Base-by-base conservation (phyloP, 2,888 invertebrate species). In the Phorcus lineatus region DNA sequence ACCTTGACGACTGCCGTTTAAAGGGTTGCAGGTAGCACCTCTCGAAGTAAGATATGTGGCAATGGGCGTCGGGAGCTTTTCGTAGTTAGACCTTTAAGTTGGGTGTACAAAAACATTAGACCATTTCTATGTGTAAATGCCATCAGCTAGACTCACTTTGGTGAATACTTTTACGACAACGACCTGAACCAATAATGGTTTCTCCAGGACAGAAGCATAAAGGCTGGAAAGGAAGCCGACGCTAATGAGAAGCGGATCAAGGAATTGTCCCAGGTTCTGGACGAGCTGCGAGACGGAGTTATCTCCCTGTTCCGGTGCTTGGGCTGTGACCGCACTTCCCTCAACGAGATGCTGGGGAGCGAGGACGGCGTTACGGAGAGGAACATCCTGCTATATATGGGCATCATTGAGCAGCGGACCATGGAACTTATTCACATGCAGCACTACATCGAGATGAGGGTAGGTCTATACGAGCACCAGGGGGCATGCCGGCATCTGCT, bases 381-480 rank as follows among this genome's bases (percentile, higher is more conserved):
- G 87, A 97, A 97, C 93, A 96, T 96, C 0, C 95, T 96, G 83
- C 94, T 97, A 7, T 97, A 96, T 92, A 94, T 97, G 90, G 96
- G 96, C 83, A 95, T 97, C 53, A 95, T 97, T 83, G 97, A 97
- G 90, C 95, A 95, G 90, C 95, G 95, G 77, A 95, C 96, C 11
- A 94, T 94, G 22, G 95, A 96, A 85, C 94, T 95, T 81, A 94
- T 96, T 28, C 86, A 87, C 24, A 80, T 89, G 57, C 86, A 87
- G 54, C 87, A 90, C 80, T 91, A 87, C 66, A 80, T 88, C 0
- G 84, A 89, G 13, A 87, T 88, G 84, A 89, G 85, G 87, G 91
- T 90, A 82, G 31, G 85, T 80, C 31, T 55, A 16, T 7, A 36
- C 4, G 36, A 7, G 7, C 36, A 36, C 36, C 7, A 4, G 36